These are phyloP conservation scores for Cyprinodon brontotheroides DNA, from an alignment of 2,113 vertebrate genomes.

Conservation along the genomic window DNA sequence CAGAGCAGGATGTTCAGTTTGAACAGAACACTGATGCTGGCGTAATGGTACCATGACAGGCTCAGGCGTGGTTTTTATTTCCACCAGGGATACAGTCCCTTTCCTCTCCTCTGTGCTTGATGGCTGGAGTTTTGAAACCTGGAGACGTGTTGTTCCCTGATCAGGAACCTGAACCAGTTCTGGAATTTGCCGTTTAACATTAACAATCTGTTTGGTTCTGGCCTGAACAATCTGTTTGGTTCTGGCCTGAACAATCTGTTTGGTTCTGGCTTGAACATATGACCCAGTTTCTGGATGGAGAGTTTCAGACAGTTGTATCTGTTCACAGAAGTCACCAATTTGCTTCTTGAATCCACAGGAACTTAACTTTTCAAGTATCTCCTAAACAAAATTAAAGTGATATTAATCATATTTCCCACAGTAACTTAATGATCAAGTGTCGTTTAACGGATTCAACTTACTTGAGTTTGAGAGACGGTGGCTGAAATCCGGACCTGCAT, in stretches of 20 bases:
- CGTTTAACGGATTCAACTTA: not conserved
- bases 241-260: conserved; percentile 48
- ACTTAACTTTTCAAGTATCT: conserved; percentile 35
- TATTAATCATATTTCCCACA: not conserved
- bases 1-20: conserved; percentile 3
- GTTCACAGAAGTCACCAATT: conserved; percentile 6
- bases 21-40: conserved; percentile 10
- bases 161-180: conserved; percentile 17
- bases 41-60: not conserved
- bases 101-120: conserved; percentile 7
- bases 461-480: conserved; percentile 29
- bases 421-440: not conserved
- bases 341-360: conserved; percentile 14
- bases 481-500: conserved; percentile 19
- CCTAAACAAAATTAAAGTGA: conserved; percentile 31
- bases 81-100: not conserved
- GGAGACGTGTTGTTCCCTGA: conserved; percentile 3
- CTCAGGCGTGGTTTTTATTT: conserved; percentile 17
- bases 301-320: not conserved
- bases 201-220: conserved; percentile 40
- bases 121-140: not conserved
- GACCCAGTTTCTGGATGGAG: conserved; percentile 17
- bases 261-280: conserved; percentile 52
- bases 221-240: conserved; percentile 40
- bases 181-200: conserved; percentile 17